Conservation (phyloP, 2,797 vertebrate genomes). For the Galago senegalensis region DNA sequence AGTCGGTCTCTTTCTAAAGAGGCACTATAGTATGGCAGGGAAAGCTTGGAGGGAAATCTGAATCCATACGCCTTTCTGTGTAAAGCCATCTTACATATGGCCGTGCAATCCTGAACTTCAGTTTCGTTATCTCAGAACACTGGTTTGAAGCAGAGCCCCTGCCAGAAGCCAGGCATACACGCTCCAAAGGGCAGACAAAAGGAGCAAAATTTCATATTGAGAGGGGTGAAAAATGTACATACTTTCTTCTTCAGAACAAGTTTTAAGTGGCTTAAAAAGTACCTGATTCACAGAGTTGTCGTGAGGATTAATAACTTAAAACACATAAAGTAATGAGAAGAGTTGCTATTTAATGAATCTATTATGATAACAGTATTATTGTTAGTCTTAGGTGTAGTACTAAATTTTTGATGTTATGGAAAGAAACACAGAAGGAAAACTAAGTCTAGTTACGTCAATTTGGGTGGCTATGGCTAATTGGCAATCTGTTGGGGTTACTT, state of each 20-base stretch:
- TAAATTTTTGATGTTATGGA: not conserved
- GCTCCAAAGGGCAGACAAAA: too few species aligned
- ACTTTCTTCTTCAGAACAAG: too few species aligned
- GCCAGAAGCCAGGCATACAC: too few species aligned
- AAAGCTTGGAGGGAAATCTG: not conserved
- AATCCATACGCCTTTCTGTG: not conserved
- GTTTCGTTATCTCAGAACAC: not conserved
- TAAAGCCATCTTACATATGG: not conserved
- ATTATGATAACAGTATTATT: not conserved
- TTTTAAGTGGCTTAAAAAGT: not conserved
- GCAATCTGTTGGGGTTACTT: not conserved
- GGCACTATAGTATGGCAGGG: not conserved
- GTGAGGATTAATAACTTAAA: not conserved
- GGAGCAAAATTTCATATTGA: too few species aligned
- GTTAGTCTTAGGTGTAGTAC: not conserved
- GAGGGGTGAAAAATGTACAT: too few species aligned
- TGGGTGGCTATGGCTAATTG: not conserved
- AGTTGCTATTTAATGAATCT: not conserved
- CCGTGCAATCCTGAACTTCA: not conserved
- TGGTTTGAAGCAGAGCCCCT: not conserved
- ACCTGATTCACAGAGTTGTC: not conserved
- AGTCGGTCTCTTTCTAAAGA: not conserved
- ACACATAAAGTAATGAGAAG: not conserved
- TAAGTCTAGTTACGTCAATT: not conserved
- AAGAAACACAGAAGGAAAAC: not conserved